phyloP scores from a whole-genome alignment of 2,888 invertebrate genomes.

The Scaptomyza cyrtandrae region DNA sequence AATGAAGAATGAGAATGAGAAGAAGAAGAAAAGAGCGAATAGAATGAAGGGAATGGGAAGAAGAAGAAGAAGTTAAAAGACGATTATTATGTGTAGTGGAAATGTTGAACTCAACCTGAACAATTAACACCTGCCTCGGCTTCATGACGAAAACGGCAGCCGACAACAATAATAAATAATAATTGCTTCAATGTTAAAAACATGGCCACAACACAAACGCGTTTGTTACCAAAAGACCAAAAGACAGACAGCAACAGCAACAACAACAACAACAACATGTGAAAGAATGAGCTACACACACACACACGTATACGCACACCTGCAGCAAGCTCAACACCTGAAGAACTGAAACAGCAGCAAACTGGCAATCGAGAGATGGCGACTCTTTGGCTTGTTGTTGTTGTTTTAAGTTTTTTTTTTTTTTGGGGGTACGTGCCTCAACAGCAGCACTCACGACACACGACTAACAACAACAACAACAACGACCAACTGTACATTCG shows the following conservation, averaged over 20 bases:
- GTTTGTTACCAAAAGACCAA: constrained; percentile 65
- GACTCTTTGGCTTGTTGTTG: constrained; percentile 19
- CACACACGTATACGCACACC: constrained; percentile 6
- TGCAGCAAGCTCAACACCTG: constrained; percentile 41
- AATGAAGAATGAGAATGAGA: too few species aligned
- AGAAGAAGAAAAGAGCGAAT: too few species aligned
- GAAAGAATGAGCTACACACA: constrained; percentile 22
- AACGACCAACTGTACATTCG: constrained; percentile 38
- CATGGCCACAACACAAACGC: constrained; percentile 75
- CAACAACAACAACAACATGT: constrained; percentile 32
- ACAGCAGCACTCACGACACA: constrained; percentile 59
- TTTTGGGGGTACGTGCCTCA: constrained; percentile 11
- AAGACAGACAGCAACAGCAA: constrained; percentile 26
- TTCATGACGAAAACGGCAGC: constrained; percentile 33
- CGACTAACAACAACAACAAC: constrained; percentile 43
- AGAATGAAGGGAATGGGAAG: background rate
- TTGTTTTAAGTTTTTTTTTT: background rate
- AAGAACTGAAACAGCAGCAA: constrained; percentile 9
- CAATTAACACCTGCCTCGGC: constrained; percentile 75
- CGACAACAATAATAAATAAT: constrained; percentile 75
- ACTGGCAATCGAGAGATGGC: constrained; percentile 41
- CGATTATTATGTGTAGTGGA: background rate
- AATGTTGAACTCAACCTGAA: constrained; percentile 30
- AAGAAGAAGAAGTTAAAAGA: constrained; percentile 8
- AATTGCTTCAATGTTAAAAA: constrained; percentile 71